Evolutionary conservation across 2,797 vertebrate species (phyloP).

Genomic region (Champsocephalus gunnari): DNA sequence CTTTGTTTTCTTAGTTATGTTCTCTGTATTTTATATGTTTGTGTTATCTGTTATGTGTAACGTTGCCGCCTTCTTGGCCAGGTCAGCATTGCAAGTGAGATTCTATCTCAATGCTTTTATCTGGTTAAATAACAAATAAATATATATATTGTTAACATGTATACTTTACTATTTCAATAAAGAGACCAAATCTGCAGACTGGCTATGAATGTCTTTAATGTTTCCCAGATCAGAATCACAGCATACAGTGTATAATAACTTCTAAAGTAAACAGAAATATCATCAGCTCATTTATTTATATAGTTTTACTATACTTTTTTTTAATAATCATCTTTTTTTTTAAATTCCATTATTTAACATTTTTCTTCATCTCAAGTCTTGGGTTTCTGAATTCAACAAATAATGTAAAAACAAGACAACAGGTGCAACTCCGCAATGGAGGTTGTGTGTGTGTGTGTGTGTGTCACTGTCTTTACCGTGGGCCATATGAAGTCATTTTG

Average conservation of each 20-base stretch:
- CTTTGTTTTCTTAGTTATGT: too few species aligned
- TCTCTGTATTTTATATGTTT: too few species aligned
- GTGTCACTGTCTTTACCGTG: conserved; percentile 8
- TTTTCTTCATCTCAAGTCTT: conserved; percentile 79
- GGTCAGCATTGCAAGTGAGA: too few species aligned
- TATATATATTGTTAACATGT: background rate
- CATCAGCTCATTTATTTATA: conserved; percentile 87
- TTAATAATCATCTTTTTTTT: conserved; percentile 75
- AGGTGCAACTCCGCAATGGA: conserved; percentile 76
- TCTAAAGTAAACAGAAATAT: conserved; percentile 90
- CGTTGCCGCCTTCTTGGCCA: too few species aligned
- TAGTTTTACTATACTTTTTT: conserved; percentile 76
- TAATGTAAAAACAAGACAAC: conserved; percentile 84
- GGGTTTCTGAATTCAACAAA: conserved; percentile 83
- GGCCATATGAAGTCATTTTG: background rate
- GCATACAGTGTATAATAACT: conserved; percentile 89
- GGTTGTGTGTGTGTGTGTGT: conserved; percentile 17
- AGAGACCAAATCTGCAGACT: conserved; percentile 49
- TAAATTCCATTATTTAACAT: conserved; percentile 79
- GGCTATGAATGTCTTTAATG: conserved; percentile 89
- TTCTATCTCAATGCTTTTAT: too few species aligned
- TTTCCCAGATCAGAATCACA: conserved; percentile 89
- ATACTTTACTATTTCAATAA: conserved; percentile 38
- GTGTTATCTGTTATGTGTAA: too few species aligned
- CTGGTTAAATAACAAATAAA: too few species aligned